phyloP scores from a whole-genome alignment of 2,797 vertebrate species.

The Echiichthys vipera region DNA sequence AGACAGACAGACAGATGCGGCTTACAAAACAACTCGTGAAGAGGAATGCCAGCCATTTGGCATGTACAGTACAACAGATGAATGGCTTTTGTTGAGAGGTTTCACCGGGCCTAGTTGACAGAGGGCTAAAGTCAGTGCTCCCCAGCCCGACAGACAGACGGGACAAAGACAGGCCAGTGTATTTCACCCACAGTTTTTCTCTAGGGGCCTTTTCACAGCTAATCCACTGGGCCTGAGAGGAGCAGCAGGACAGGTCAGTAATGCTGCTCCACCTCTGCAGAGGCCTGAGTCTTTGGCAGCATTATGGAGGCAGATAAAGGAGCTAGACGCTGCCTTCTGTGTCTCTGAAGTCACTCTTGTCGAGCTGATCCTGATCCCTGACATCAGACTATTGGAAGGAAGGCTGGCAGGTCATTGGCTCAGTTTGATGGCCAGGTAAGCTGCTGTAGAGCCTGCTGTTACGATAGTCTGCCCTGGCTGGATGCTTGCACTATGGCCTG shows the following conservation, averaged over 20 bases:
- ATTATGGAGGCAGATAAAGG: slow-evolving; percentile 77
- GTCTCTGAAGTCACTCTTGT: slow-evolving; percentile 74
- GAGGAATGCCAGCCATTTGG: slow-evolving; percentile 82
- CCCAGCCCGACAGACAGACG: slow-evolving; percentile 72
- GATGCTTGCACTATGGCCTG: slow-evolving; percentile 41
- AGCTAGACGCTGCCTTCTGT: slow-evolving; percentile 77
- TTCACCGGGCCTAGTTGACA: slow-evolving; percentile 78
- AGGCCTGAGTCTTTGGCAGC: slow-evolving; percentile 75
- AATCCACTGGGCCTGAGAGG: slow-evolving; percentile 79
- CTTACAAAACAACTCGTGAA: slow-evolving; percentile 79
- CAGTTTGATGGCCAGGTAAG: slow-evolving; percentile 76
- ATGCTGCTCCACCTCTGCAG: slow-evolving; percentile 79
- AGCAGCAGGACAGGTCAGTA: slow-evolving; percentile 82
- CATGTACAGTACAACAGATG: slow-evolving; percentile 81
- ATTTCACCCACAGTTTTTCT: slow-evolving; percentile 77
- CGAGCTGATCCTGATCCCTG: slow-evolving; percentile 73
- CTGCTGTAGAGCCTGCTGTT: slow-evolving; percentile 70
- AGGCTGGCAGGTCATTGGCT: slow-evolving; percentile 66
- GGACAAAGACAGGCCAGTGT: slow-evolving; percentile 81
- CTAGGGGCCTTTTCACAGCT: slow-evolving; percentile 81
- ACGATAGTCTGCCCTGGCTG: slow-evolving; percentile 50
- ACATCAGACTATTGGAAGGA: slow-evolving; percentile 64
- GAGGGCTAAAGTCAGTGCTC: slow-evolving; percentile 82
- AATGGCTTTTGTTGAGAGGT: slow-evolving; percentile 82
- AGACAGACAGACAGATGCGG: slow-evolving; percentile 79